These are phyloP conservation scores for Gopherus evgoodei DNA, from an alignment of 2,113 vertebrate genomes.

Conservation along the genomic window DNA sequence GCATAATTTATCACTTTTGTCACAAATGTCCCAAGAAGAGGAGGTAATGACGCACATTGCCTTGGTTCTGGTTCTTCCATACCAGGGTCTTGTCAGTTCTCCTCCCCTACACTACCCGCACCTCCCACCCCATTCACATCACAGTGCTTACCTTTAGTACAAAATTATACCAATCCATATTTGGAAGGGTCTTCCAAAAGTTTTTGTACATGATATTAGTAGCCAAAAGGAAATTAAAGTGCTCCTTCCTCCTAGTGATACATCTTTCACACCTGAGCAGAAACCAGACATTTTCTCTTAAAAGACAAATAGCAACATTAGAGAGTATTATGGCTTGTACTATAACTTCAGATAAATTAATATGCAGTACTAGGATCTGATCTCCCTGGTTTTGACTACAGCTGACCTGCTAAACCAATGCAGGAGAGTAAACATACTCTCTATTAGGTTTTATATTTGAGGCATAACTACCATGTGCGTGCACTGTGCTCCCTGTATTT, in stretches of 20 bases:
- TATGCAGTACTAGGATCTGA: conserved; percentile 43
- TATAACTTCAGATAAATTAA: conserved; percentile 66
- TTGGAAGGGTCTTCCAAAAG: conserved; percentile 22
- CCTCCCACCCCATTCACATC: conserved; percentile 42
- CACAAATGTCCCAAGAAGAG: conserved; percentile 20
- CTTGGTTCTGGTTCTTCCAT: not conserved
- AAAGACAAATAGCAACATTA: conserved; percentile 58
- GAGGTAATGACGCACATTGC: conserved; percentile 18
- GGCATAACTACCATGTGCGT: conserved; percentile 20
- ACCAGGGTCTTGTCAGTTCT: conserved; percentile 17
- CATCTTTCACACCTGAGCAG: conserved; percentile 60
- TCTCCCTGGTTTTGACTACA: not conserved
- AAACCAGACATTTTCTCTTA: conserved; percentile 63
- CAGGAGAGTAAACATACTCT: conserved; percentile 38
- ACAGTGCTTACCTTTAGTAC: conserved; percentile 64
- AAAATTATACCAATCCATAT: conserved; percentile 41
- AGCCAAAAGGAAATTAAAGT: conserved; percentile 54
- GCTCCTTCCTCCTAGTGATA: conserved; percentile 33
- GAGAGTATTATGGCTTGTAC: conserved; percentile 82
- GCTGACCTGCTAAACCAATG: conserved; percentile 30
- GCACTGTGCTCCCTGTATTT: conserved; percentile 47
- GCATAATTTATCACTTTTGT: conserved; percentile 40
- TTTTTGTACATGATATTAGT: conserved; percentile 30
- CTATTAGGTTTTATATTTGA: conserved; percentile 64
- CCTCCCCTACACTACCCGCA: not conserved